Conservation (phyloP, 2,113 vertebrate genomes). For the Synchiropus splendidus region DNA sequence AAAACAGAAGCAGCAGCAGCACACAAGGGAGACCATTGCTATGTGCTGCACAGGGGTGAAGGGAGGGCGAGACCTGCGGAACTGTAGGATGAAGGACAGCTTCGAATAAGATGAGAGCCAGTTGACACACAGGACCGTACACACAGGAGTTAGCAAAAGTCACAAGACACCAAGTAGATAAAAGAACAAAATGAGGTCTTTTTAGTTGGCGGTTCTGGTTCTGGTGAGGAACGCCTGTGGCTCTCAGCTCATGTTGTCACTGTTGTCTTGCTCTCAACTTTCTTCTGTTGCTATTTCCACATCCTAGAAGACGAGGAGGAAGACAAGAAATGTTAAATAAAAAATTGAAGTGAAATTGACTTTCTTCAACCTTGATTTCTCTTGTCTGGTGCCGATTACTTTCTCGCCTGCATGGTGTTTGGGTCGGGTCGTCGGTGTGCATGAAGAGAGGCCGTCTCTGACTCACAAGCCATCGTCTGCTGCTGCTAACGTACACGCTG, state of each 20-base stretch:
- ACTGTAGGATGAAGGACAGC: constrained; percentile 38
- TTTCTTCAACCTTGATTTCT: constrained; percentile 53
- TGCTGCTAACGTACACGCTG: constrained; percentile 64
- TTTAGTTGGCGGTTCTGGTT: constrained; percentile 33
- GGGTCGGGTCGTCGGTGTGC: constrained; percentile 50
- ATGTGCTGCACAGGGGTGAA: constrained; percentile 11
- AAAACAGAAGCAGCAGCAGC: constrained; percentile 32
- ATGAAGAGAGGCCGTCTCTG: constrained; percentile 47
- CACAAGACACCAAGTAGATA: constrained; percentile 14
- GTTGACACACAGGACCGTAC: constrained; percentile 33
- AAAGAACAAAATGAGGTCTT: constrained; percentile 24
- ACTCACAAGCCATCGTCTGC: constrained; percentile 49
- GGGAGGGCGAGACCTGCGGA: constrained; percentile 15
- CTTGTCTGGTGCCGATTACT: constrained; percentile 55
- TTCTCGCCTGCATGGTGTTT: constrained; percentile 58
- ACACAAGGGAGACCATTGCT: constrained; percentile 26
- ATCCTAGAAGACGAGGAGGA: constrained; percentile 43
- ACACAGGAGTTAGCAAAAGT: constrained; percentile 3
- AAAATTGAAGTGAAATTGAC: constrained; percentile 70
- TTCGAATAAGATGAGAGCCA: constrained; percentile 51
- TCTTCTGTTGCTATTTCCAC: constrained; percentile 71
- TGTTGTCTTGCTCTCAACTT: constrained; percentile 68
- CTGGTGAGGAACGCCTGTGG: constrained; percentile 38
- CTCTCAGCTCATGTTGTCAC: constrained; percentile 62
- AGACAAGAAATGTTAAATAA: constrained; percentile 57